phyloP scores from a whole-genome alignment of 2,797 vertebrate species.

The Neostethus bicornis region DNA sequence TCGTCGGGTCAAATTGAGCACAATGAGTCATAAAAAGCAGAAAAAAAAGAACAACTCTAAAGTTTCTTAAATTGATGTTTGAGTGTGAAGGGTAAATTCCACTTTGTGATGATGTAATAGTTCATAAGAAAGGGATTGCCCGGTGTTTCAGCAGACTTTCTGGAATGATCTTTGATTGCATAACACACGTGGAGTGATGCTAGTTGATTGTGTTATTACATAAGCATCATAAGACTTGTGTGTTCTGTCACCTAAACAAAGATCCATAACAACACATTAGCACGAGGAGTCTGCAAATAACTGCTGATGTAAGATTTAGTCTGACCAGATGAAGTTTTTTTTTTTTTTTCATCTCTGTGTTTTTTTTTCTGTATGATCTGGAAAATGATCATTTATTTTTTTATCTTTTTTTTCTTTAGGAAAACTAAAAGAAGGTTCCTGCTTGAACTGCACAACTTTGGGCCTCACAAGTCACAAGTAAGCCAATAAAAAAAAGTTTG shows the following conservation, averaged over 20 bases:
- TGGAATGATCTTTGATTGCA: background rate
- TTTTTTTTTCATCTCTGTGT: slow-evolving; percentile 13
- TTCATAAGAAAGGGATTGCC: background rate
- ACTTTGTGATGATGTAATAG: background rate
- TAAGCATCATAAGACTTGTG: background rate
- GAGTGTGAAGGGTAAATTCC: background rate
- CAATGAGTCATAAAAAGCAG: background rate
- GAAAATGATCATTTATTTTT: too few relatives aligned
- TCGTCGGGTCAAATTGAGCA: background rate
- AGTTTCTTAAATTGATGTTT: background rate
- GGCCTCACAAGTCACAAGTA: slow-evolving; percentile 83
- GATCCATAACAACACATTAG: background rate
- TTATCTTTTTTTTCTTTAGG: slow-evolving; percentile 71
- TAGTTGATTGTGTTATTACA: slow-evolving; percentile 1
- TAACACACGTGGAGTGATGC: background rate
- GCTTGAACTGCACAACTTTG: slow-evolving; percentile 83
- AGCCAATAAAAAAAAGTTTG: too few relatives aligned
- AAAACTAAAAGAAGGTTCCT: slow-evolving; percentile 77
- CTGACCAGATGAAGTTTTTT: background rate
- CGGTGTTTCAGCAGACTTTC: background rate
- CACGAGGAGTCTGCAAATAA: background rate
- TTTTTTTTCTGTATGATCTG: background rate
- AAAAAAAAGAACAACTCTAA: background rate
- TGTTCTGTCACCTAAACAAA: background rate
- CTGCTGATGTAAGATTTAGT: slow-evolving; percentile 2